phyloP scores from a whole-genome alignment of 2,113 vertebrate species.

The Ramphastos sulfuratus region DNA sequence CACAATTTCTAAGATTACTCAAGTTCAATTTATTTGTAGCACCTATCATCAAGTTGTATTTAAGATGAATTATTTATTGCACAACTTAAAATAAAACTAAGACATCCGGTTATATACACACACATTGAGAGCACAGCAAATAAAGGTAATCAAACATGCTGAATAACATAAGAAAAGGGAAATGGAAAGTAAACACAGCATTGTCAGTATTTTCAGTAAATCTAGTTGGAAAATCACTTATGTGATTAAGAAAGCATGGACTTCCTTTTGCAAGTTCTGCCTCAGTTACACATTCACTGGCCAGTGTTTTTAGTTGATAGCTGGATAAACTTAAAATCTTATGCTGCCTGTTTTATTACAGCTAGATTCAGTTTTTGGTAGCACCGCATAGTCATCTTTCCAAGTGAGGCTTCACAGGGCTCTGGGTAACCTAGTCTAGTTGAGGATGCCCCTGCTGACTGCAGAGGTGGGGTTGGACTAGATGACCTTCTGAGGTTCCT shows the following conservation, averaged over 20 bases:
- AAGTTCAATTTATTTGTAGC: constrained; percentile 36
- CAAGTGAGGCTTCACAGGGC: too few relatives aligned
- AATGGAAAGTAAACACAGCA: constrained; percentile 11
- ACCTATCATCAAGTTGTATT: constrained; percentile 22
- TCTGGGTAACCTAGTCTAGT: too few relatives aligned
- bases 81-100: constrained; percentile 34
- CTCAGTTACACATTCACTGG: neutral
- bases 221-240: neutral
- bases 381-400: neutral
- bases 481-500: too few relatives aligned
- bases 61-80: constrained; percentile 48
- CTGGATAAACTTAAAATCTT: neutral
- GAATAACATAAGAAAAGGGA: neutral
- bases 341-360: neutral
- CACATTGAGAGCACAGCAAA: neutral
- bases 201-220: neutral
- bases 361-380: neutral
- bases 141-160: neutral
- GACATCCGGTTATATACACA: neutral
- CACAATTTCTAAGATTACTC: constrained; percentile 16
- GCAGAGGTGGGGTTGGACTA: too few relatives aligned
- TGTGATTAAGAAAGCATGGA: neutral
- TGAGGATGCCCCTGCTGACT: too few relatives aligned
- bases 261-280: neutral
- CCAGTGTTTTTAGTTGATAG: neutral